Percentiles rank a stretch among this genome's conserved stretches.
Evolutionary conservation across 2,113 vertebrate genomes (phyloP).

Genomic region (Sinosuthora webbiana): DNA sequence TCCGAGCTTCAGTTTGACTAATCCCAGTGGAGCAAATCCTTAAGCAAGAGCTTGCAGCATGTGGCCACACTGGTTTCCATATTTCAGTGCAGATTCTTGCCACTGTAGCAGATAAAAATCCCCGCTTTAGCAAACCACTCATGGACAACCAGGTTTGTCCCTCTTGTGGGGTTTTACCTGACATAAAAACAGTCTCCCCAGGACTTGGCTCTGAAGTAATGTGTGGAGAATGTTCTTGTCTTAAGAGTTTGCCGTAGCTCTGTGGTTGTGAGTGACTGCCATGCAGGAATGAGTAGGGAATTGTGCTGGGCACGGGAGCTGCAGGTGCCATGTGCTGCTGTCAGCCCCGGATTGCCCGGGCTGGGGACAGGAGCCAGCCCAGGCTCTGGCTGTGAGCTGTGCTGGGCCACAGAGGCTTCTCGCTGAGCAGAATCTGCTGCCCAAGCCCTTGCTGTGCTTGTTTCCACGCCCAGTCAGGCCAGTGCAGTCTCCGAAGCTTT

Average conservation of each 20-base stretch:
- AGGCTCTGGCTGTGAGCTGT: accelerated
- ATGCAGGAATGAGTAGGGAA: accelerated
- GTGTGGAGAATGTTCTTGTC: neutral
- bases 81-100: neutral
- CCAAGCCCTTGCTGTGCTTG: neutral
- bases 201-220: neutral
- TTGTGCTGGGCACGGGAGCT: neutral
- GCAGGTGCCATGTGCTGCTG: accelerated
- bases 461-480: neutral
- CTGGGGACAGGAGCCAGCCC: neutral
- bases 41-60: neutral
- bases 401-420: accelerated
- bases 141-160: neutral
- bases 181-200: neutral
- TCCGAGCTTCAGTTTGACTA: neutral
- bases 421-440: accelerated
- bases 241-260: neutral
- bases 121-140: neutral
- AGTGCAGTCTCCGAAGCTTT: too few species aligned
- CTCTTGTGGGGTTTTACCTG: neutral
- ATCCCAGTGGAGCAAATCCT: neutral
- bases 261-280: neutral
- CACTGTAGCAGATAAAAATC: neutral
- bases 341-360: accelerated
- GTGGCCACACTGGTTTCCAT: accelerated